Evolutionary conservation across 2,797 vertebrate species (phyloP), one percentile per base, ranked within the genome.

Genomic region (Cyclura pinguis): DNA sequence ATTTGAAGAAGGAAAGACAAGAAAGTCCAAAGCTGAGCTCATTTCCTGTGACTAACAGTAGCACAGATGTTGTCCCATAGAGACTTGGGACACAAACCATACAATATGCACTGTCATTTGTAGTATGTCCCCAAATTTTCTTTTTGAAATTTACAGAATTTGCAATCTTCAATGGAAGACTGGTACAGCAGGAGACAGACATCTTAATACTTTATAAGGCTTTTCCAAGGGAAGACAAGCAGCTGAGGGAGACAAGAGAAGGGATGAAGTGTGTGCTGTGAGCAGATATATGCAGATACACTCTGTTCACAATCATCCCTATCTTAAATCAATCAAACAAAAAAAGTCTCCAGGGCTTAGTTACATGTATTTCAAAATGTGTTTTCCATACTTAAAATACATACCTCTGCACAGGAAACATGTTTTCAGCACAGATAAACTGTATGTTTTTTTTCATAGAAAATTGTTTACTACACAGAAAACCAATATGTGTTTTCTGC

Each of bases 1-100:
- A 95, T 84, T 59, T 89, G 64, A 55, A 84, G 84, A 83, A 16
- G 59, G 73, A 69, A 87, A 87, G 52, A 52, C 3, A 84, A 59
- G 35, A 87, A 76, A 47, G 42, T 47, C 42, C 42, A 47, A 47
- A 67, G 13, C 10, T 64, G 59, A 67, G n/a, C 12, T 74, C 29
- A 76, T 67, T 55, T 69, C 50, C 57, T 35, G 18, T 38, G 57
- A 64, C 20, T 13, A 47, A 52, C 35, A 35, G 35, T 10, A 2
- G 18, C 67, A 67, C 20, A 35, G 2, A 83, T 29, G 16, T 87
- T 62, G 2, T 67, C n/a, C 32, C 50, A 80, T 32, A 24, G 16
- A 42, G 50, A 72, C 12, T 64, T 64, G 38, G 42, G 59, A 24
- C 1, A 38, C 81, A 38, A 74, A 52, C 47, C 74, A 4, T 42